phyloP scores from a whole-genome alignment of 2,797 vertebrate species.

The Coilia nasus region DNA sequence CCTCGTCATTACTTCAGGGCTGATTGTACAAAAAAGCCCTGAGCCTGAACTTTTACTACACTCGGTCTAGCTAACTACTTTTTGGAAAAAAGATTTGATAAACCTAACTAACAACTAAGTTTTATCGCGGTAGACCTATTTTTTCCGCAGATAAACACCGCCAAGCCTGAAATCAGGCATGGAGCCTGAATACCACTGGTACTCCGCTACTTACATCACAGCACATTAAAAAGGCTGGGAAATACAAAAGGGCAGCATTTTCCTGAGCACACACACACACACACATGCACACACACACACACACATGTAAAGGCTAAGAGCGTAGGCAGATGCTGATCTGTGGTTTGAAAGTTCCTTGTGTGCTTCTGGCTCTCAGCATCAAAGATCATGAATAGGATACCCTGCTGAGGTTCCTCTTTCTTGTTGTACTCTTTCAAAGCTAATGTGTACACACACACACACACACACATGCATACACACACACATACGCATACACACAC shows the following conservation, averaged over 20 bases:
- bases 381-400: neutral
- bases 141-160: too few species aligned
- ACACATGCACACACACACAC: neutral
- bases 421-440: neutral
- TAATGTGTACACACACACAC: too few species aligned
- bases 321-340: neutral
- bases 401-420: neutral
- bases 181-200: too few species aligned
- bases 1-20: neutral
- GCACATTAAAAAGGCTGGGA: neutral
- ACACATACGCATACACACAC: slow-evolving; percentile 4
- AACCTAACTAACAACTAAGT: too few species aligned
- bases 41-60: too few species aligned
- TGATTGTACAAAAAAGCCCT: too few species aligned
- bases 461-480: neutral
- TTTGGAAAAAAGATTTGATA: too few species aligned
- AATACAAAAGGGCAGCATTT: neutral
- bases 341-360: neutral
- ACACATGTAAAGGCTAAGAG: neutral
- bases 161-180: too few species aligned
- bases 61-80: too few species aligned
- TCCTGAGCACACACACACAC: neutral
- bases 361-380: neutral
- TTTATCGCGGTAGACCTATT: too few species aligned
- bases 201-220: neutral